Evolutionary conservation across 2,113 vertebrate genomes (phyloP), one percentile per base, ranked within the genome.

Genomic region (Pontoporia blainvillei): DNA sequence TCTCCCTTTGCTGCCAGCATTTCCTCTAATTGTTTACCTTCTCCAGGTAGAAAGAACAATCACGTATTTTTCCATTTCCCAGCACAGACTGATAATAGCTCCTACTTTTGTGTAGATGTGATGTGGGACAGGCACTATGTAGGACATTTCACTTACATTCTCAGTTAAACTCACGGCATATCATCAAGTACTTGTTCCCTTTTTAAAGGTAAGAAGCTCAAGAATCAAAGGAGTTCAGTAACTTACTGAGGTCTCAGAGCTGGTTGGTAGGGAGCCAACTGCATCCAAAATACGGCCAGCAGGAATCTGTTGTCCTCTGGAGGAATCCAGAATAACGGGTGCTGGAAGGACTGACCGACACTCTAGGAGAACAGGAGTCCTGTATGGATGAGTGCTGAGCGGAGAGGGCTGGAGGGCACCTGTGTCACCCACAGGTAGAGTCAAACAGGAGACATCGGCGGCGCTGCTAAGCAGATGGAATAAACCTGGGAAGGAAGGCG

Each of bases 391-490:
- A 66, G 36, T 2, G 13, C 39, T 67, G 41, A 15, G 25, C 21
- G 41, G 21, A 20, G 11, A 76, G 14, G 29, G 14, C 57, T 52
- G 67, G 21, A 61, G 20, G 34, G 27, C 41, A 7, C 9, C 14
- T 5, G 21, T 0, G 3, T 14, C 54, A 21, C 20, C 52, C 66
- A 25, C 46, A 44, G 9, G 29, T 20, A 46, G 52, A 13, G 20
- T 39, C 49, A 14, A 2, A 12, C 0, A 13, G 69, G 20, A 29
- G 29, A 11, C 49, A 6, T 3, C 8, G 10, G 8, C 2, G 23
- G 39, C 69, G 39, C 10, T 6, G 27, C 44, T 5, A 57, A 46
- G 44, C 23, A 2, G 20, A 21, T 0, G 39, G 46, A 46, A 11
- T 10, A 8, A 62, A 59, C 14, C 59, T 36, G n/a, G 36, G 46